Percentiles rank a stretch among this genome's conserved stretches.
phyloP scores from a whole-genome alignment of 1,140 invertebrate species.

The Drosophila setifemur region DNA sequence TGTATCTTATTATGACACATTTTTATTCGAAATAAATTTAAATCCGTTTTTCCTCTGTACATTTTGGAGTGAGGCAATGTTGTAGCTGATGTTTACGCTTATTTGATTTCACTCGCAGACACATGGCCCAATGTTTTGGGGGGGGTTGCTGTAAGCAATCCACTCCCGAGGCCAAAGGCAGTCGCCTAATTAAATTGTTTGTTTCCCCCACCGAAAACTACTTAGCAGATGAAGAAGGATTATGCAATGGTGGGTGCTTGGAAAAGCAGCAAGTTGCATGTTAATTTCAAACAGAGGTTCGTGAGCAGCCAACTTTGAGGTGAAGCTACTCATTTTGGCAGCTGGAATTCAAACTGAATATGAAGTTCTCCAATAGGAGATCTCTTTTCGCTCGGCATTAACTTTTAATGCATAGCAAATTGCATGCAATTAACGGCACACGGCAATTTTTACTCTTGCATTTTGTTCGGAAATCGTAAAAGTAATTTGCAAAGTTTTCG shows the following conservation, averaged over 20 bases:
- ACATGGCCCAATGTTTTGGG: slow-evolving; percentile 6
- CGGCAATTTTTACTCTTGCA: slow-evolving; percentile 40
- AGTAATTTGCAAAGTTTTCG: slow-evolving; percentile 62
- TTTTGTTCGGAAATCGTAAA: slow-evolving; percentile 44
- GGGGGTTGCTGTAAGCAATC: slow-evolving; percentile 1
- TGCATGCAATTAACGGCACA: slow-evolving; percentile 66
- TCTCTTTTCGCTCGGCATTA: slow-evolving; percentile 15
- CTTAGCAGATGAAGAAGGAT: slow-evolving; percentile 34
- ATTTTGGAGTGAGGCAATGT: slow-evolving; percentile 10
- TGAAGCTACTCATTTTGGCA: not conserved
- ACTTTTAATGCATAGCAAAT: slow-evolving; percentile 73
- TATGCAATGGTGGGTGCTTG: slow-evolving; percentile 8
- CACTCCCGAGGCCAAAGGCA: not conserved
- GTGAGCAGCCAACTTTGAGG: not conserved
- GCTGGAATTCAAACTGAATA: not conserved
- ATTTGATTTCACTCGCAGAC: slow-evolving; percentile 61
- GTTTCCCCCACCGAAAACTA: slow-evolving; percentile 31
- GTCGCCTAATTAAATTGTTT: slow-evolving; percentile 68
- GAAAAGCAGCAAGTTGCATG: slow-evolving; percentile 12
- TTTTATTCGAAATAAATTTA: not conserved
- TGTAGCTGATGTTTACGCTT: slow-evolving; percentile 64
- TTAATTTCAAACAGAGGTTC: slow-evolving; percentile 3
- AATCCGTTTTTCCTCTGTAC: not conserved
- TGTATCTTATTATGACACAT: not conserved
- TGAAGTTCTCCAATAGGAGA: not conserved